A percentile compares a stretch with the other conserved stretches of the same genome.
Conservation (phyloP, 1,140 invertebrate genomes). For the Babylonia areolata region DNA sequence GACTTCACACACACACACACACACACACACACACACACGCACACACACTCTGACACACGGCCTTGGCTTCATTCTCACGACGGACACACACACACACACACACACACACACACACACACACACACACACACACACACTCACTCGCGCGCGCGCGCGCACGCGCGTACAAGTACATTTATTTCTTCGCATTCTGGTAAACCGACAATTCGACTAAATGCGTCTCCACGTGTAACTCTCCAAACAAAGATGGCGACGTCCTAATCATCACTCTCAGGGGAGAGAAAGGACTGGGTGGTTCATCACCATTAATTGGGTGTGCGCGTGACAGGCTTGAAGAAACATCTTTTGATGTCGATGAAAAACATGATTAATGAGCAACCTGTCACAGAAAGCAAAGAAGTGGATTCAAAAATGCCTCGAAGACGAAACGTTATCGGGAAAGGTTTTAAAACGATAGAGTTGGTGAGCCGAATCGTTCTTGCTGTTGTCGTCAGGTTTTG, state of each 20-base stretch:
- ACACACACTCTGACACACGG: constrained; percentile 1
- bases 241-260: constrained; percentile 34
- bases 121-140: background rate
- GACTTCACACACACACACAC: too few species aligned
- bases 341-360: background rate
- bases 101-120: background rate
- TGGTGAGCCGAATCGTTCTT: constrained; percentile 49
- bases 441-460: constrained; percentile 50
- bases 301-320: background rate
- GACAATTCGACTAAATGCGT: background rate
- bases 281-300: background rate
- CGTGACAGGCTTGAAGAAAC: background rate
- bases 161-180: too few species aligned
- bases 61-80: background rate
- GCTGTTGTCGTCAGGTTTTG: constrained; percentile 61
- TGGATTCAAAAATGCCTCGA: constrained; percentile 38
- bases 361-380: constrained; percentile 19
- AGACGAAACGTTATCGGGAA: constrained; percentile 48
- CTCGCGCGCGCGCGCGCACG: background rate
- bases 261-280: background rate
- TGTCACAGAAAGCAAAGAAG: background rate
- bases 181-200: background rate
- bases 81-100: constrained; percentile 1
- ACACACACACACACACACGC: background rate
- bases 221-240: constrained; percentile 27